Base-by-base conservation (phyloP, 2,113 vertebrate species). In the Aldabrachelys gigantea region DNA sequence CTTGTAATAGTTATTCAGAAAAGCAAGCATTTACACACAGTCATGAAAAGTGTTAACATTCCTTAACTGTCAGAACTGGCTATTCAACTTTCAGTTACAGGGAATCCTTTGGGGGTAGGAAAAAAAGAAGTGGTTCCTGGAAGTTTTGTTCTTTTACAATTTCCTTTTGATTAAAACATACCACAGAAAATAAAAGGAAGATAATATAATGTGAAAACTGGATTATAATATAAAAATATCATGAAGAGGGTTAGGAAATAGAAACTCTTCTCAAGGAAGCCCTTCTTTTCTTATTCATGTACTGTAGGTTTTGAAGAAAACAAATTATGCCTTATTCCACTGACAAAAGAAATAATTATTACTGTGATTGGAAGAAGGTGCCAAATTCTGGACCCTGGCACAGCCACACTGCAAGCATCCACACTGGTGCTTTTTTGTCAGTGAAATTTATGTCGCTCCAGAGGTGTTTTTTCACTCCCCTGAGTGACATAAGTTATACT, bases 11-110 rank as follows among this genome's bases (percentile, higher is more conserved):
- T 44, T 90, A 44, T 44, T 92, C 88, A 84, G 53, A 87, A 85
- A 96, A 97, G 47, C 62, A 89, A 89, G 49, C 69, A 80, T 29
- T 91, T 91, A 50, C 44, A 75, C 16, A 16, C 35, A 16, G 11
- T 9, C 91, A 54, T 85, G 56, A 47, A 89, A 95, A 82, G 76
- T 11, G 80, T 0, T 85, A 50, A 21, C 16, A 14, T 50, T 54
- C 78, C 76, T 88, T 16, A 19, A n/a, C 31, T 69, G 31, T 35
- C 52, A 11, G 5, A 87, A 82, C 27, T 93, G 82, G 19, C n/a
- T 7, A 17, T 54, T 85, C 80, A 88, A 84, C 29, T 89, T 85
- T 80, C 87, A 27, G 89, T 80, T 54, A 93, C 19, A 84, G 8
- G 78, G 5, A 85, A 56, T 3, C 16, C 31, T 80, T 79, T 41